These are phyloP conservation scores for Boulengeromyrus knoepffleri DNA, from an alignment of 2,113 vertebrate genomes.

Conservation along the genomic window DNA sequence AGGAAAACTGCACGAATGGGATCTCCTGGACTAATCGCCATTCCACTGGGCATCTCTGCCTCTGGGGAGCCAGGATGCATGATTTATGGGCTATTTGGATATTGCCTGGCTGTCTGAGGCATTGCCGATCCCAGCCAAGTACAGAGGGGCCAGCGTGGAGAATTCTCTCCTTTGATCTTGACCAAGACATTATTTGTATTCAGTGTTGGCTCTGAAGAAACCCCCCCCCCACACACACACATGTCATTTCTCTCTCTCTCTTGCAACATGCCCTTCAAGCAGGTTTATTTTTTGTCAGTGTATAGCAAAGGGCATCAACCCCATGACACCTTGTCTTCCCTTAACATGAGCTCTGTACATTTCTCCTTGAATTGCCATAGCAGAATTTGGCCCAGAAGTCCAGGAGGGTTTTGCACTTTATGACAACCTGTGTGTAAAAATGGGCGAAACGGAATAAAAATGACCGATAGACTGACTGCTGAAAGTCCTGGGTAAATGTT, in stretches of 20 bases:
- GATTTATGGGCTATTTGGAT: slow-evolving; percentile 56
- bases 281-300: slow-evolving; percentile 1
- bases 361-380: neutral
- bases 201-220: neutral
- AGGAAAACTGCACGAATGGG: slow-evolving; percentile 21
- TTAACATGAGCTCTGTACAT: neutral
- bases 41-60: slow-evolving; percentile 37
- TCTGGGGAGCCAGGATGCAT: slow-evolving; percentile 31
- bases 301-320: slow-evolving; percentile 1
- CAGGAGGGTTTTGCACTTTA: neutral
- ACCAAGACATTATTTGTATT: slow-evolving; percentile 20
- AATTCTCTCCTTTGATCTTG: slow-evolving; percentile 24
- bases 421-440: neutral
- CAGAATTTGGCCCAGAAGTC: too few species aligned
- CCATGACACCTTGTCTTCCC: neutral
- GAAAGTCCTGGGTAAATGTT: neutral
- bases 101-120: slow-evolving; percentile 39
- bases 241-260: neutral
- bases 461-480: neutral
- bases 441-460: neutral
- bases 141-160: neutral
- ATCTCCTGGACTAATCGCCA: slow-evolving; percentile 48
- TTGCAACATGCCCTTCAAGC: neutral
- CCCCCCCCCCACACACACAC: neutral
- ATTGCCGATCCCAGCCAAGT: slow-evolving; percentile 29